Conservation (phyloP, 2,888 invertebrate genomes). For the Ecliptopera silaceata region DNA sequence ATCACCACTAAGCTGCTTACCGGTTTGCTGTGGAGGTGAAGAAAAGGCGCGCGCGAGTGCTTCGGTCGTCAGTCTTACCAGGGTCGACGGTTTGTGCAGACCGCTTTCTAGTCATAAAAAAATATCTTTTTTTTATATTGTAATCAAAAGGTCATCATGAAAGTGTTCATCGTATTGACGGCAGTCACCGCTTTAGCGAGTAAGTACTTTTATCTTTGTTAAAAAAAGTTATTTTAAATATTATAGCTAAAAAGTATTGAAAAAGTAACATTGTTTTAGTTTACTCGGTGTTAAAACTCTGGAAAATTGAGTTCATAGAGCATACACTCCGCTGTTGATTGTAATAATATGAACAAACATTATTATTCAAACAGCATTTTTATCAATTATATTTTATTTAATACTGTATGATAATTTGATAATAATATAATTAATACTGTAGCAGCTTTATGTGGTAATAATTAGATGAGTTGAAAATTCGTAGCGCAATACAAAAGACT, state of each 20-base stretch:
- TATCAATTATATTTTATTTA: too few species aligned
- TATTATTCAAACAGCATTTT: too few species aligned
- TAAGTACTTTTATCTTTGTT: slow-evolving; percentile 55
- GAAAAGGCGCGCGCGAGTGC: slow-evolving; percentile 77
- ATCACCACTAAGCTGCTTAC: slow-evolving; percentile 69
- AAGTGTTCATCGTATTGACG: slow-evolving; percentile 79
- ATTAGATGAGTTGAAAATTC: not conserved
- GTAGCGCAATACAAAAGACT: slow-evolving; percentile 49
- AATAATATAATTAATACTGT: too few species aligned
- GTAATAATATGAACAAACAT: too few species aligned
- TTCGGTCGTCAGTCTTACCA: slow-evolving; percentile 71
- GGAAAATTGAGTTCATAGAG: too few species aligned
- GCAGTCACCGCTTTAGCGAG: slow-evolving; percentile 75
- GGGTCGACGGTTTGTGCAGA: slow-evolving; percentile 74
- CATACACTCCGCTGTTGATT: too few species aligned
- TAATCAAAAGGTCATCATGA: slow-evolving; percentile 75
- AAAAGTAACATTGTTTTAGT: too few species aligned
- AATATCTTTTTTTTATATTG: slow-evolving; percentile 52
- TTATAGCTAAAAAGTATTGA: too few species aligned
- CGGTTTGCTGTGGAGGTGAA: slow-evolving; percentile 71
- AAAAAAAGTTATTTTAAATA: not conserved
- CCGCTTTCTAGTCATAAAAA: slow-evolving; percentile 77
- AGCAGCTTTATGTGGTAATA: too few species aligned
- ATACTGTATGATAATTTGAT: too few species aligned
- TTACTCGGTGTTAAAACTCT: too few species aligned